phyloP scores from a whole-genome alignment of 2,797 vertebrate genomes.

The Vespertilio murinus region DNA sequence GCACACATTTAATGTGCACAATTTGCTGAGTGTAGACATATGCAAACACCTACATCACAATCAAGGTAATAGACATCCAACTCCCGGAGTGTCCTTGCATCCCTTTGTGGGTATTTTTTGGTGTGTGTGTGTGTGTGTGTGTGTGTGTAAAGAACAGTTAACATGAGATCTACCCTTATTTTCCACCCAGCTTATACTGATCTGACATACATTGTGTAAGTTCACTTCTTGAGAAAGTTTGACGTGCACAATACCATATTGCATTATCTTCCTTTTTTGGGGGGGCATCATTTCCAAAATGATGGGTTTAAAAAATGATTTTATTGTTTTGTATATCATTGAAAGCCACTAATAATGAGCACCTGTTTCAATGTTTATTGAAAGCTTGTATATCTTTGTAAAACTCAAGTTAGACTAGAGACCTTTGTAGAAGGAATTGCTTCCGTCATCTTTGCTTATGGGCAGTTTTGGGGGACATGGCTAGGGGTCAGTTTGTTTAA shows the following conservation, averaged over 20 bases:
- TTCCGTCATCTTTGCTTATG: not conserved
- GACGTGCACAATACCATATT: not conserved
- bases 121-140: not conserved
- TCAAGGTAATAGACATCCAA: not conserved
- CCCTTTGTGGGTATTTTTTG: not conserved
- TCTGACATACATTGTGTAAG: not conserved
- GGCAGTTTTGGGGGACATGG: not conserved
- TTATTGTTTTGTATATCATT: not conserved
- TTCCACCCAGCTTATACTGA: not conserved
- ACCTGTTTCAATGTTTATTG: not conserved
- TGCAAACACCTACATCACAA: not conserved
- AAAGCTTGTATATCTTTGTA: constrained; percentile 2
- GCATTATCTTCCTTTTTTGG: not conserved
- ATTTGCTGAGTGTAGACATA: not conserved
- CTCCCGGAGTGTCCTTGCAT: no score
- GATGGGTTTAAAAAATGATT: not conserved
- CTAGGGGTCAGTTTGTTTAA: not conserved
- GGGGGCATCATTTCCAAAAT: not conserved
- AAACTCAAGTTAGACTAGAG: not conserved
- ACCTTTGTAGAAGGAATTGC: not conserved
- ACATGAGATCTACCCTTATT: not conserved
- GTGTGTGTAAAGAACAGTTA: not conserved
- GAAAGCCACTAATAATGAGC: not conserved
- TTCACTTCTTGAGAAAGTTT: not conserved
- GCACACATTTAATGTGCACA: not conserved